Evolutionary conservation across 2,797 vertebrate species (phyloP).

Genomic region (Gobio occitaniae): DNA sequence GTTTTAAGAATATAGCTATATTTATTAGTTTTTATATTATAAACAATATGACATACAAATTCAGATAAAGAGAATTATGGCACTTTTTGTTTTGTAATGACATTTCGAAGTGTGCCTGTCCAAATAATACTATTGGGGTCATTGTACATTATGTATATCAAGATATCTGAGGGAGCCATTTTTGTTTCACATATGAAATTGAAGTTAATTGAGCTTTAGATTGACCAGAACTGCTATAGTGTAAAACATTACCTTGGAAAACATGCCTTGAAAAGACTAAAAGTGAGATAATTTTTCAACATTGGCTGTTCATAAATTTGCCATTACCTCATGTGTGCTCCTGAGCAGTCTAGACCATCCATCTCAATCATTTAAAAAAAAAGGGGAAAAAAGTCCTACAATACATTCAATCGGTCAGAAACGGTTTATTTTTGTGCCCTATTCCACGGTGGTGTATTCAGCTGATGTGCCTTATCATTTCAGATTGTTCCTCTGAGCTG

Average conservation of each 20-base stretch:
- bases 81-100: background rate
- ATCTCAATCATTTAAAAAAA: slow-evolving; percentile 31
- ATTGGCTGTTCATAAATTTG: background rate
- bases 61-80: too few species aligned
- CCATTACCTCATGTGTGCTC: slow-evolving; percentile 43
- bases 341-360: slow-evolving; percentile 66
- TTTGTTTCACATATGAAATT: background rate
- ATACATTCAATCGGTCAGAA: slow-evolving; percentile 40
- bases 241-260: background rate
- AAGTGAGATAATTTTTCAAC: background rate
- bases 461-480: slow-evolving; percentile 1
- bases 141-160: background rate
- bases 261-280: background rate
- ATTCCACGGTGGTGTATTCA: background rate
- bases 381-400: slow-evolving; percentile 22
- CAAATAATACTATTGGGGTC: background rate
- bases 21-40: too few species aligned
- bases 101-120: background rate
- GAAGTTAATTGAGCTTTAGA: background rate
- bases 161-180: background rate
- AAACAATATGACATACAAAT: too few species aligned
- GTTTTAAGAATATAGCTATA: too few species aligned
- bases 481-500: slow-evolving; percentile 2
- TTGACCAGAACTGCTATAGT: background rate
- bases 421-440: background rate